Evolutionary conservation across 2,113 vertebrate genomes (phyloP).

Genomic region (Osmerus mordax): DNA sequence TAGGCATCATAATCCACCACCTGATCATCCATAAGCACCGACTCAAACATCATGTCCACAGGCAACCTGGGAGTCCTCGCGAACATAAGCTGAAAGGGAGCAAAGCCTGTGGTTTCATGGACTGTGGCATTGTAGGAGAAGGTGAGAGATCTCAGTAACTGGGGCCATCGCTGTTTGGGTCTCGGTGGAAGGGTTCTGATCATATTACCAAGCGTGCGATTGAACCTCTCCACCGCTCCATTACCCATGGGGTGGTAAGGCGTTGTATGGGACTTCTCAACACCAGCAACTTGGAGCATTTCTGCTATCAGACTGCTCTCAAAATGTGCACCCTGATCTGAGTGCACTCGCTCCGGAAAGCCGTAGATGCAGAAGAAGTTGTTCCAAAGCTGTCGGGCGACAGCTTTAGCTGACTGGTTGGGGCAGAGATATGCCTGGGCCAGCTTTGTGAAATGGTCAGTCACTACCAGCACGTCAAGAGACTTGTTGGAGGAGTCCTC

Average conservation of each 20-base stretch:
- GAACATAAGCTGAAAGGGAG: neutral
- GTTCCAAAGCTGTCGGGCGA: slow-evolving; percentile 11
- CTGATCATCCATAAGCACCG: neutral
- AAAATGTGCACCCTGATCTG: slow-evolving; percentile 6
- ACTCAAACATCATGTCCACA: slow-evolving; percentile 5
- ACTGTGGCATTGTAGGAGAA: neutral
- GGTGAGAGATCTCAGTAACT: neutral
- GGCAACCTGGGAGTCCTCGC: neutral
- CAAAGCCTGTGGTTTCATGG: neutral
- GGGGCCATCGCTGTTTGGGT: neutral
- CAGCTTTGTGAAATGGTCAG: slow-evolving; percentile 26
- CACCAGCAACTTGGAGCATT: neutral
- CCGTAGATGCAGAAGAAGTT: slow-evolving; percentile 16
- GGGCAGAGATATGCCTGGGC: slow-evolving; percentile 13
- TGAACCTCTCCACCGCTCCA: neutral
- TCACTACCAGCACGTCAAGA: slow-evolving; percentile 22
- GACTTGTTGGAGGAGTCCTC: slow-evolving; percentile 15
- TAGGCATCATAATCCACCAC: slow-evolving; percentile 5
- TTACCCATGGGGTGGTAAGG: neutral
- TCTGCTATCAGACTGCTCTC: slow-evolving; percentile 3
- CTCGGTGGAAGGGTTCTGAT: neutral
- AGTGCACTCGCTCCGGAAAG: slow-evolving; percentile 1
- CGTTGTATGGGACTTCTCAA: slow-evolving; percentile 8
- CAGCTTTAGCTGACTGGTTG: slow-evolving; percentile 11
- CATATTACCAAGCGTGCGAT: neutral